Percentiles rank a stretch among this genome's conserved stretches.
Evolutionary conservation across 2,888 invertebrate genomes (phyloP).

Genomic region (Bhutanitis thaidina): DNA sequence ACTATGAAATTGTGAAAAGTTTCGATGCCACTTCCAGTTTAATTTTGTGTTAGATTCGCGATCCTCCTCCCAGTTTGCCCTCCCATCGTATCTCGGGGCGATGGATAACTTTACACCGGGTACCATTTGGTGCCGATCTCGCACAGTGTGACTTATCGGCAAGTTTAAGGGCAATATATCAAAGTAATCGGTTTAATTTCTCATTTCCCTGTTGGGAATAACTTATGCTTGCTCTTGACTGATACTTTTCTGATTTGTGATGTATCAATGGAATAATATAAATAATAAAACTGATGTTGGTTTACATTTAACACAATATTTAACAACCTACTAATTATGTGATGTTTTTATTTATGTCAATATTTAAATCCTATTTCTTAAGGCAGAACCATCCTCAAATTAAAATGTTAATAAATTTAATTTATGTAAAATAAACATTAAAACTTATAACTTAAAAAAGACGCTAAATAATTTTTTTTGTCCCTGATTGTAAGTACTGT

Average conservation of each 20-base stretch:
- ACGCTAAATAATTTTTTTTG: too few species aligned
- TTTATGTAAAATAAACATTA: too few species aligned
- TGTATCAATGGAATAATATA: constrained; percentile 12
- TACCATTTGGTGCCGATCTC: constrained; percentile 73
- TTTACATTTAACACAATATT: not conserved
- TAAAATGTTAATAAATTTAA: too few species aligned
- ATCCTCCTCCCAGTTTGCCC: constrained; percentile 20
- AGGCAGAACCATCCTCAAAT: too few species aligned
- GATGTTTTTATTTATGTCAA: too few species aligned
- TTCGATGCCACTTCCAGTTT: constrained; percentile 28
- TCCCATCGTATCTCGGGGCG: constrained; percentile 44
- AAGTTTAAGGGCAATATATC: constrained; percentile 75
- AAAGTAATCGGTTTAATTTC: constrained; percentile 79
- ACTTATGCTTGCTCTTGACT: constrained; percentile 64
- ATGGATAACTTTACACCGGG: constrained; percentile 71
- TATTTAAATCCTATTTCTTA: too few species aligned
- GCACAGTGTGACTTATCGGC: constrained; percentile 72
- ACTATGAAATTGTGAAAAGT: constrained; percentile 24
- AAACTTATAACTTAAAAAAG: too few species aligned
- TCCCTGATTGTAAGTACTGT: too few species aligned
- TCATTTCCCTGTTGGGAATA: constrained; percentile 68
- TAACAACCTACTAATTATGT: too few species aligned
- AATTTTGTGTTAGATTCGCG: constrained; percentile 44
- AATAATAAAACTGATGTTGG: not conserved
- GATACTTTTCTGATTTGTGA: constrained; percentile 54